phyloP scores from a whole-genome alignment of 2,888 invertebrate genomes.

The Epinotia demarniana region DNA sequence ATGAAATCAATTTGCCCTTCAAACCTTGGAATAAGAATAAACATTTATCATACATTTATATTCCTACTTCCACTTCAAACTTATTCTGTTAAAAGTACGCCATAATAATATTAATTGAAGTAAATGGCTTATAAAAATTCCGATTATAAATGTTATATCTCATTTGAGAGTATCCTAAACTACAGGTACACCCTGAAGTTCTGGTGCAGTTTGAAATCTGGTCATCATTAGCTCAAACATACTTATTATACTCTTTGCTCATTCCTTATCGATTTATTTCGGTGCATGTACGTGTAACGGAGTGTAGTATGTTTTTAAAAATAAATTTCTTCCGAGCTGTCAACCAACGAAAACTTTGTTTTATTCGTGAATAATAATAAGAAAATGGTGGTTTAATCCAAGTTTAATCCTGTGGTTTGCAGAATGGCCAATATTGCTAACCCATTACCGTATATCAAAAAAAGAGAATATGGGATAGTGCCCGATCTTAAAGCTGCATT shows the following conservation, averaged over 20 bases:
- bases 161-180: neutral
- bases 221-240: neutral
- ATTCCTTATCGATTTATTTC: constrained; percentile 40
- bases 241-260: too few relatives aligned
- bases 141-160: neutral
- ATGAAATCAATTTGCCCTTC: neutral
- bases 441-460: constrained; percentile 85
- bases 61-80: too few relatives aligned
- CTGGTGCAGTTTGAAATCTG: neutral
- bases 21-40: too few relatives aligned
- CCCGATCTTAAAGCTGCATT: constrained; percentile 85
- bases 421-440: constrained; percentile 82
- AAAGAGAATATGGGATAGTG: constrained; percentile 86
- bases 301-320: constrained; percentile 70
- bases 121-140: neutral
- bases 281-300: constrained; percentile 47
- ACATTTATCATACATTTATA: too few relatives aligned
- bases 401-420: constrained; percentile 56
- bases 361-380: constrained; percentile 54
- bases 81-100: neutral
- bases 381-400: constrained; percentile 75
- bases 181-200: neutral
- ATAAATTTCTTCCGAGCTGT: constrained; percentile 79
- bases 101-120: neutral
- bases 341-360: constrained; percentile 54